Percentiles rank a stretch among this genome's conserved stretches.
Conservation (phyloP, 2,797 vertebrate genomes). For the Melanotaenia trifasciata region DNA sequence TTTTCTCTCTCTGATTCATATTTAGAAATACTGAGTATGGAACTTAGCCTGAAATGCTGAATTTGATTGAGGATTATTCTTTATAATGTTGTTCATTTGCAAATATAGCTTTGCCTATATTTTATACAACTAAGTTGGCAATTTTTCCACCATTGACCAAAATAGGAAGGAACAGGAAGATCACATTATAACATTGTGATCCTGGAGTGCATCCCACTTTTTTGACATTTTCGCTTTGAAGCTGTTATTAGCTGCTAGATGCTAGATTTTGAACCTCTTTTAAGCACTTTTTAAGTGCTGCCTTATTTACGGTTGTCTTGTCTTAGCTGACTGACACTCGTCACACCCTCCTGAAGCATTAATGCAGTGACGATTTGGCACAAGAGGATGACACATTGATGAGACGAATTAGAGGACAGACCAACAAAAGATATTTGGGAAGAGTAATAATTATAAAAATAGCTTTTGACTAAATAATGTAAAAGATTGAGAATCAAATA, state of each 20-base stretch:
- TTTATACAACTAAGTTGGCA: slow-evolving; percentile 17
- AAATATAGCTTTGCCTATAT: slow-evolving; percentile 35
- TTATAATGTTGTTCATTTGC: slow-evolving; percentile 10
- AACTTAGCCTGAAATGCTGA: slow-evolving; percentile 30
- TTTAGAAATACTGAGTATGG: slow-evolving; percentile 7
- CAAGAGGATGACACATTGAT: slow-evolving; percentile 43
- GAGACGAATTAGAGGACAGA: slow-evolving; percentile 44
- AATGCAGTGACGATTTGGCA: slow-evolving; percentile 35
- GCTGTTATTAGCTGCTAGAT: slow-evolving; percentile 15
- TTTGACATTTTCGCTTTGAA: slow-evolving; percentile 31
- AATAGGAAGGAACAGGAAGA: slow-evolving; percentile 5
- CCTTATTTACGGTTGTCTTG: slow-evolving; percentile 41
- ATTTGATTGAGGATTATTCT: slow-evolving; percentile 19
- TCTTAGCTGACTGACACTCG: slow-evolving; percentile 43
- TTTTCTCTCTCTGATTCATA: slow-evolving; percentile 11
- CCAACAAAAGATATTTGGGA: slow-evolving; percentile 76
- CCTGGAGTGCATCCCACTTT: slow-evolving; percentile 12
- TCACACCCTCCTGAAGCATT: slow-evolving; percentile 50
- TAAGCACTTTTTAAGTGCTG: slow-evolving; percentile 37
- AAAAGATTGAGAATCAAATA: slow-evolving; percentile 78
- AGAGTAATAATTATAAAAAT: slow-evolving; percentile 80
- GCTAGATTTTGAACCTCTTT: slow-evolving; percentile 36
- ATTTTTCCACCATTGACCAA: slow-evolving; percentile 14
- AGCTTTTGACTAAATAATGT: slow-evolving; percentile 77
- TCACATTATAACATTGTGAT: slow-evolving; percentile 11